Base-by-base conservation (phyloP, 1,140 invertebrate genomes). In the Colletes gigas region DNA sequence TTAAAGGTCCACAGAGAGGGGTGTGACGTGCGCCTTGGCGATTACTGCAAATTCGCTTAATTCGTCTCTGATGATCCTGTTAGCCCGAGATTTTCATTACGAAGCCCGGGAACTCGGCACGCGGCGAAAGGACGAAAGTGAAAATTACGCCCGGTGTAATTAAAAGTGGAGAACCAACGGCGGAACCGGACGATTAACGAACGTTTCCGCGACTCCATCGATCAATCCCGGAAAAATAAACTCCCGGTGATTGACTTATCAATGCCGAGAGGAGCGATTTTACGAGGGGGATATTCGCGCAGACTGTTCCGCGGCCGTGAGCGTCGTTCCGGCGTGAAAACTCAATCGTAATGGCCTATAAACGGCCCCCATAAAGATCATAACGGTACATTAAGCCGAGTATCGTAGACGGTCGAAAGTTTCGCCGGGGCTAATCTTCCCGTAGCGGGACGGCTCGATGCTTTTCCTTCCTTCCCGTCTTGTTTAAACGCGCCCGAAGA, bases 341-440 rank as follows among this genome's bases (percentile, higher is more conserved):
- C 85, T 91, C 91, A 88, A 91, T 92, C 88, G 89, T 90, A 91
- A 91, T 87, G 83, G 87, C 39, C 88, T 88, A 91, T 92, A 91
- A 92, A 92, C 88, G 86, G 73, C 86, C 77, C 60, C 89, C 88
- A 87, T 92, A 91, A 92, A 92, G 90, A 91, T 92, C 92, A 92
- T 92, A 92, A 92, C 92, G 91, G 90, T 91, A 92, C 92, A 92
- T 92, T 92, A 92, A 92, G 65, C 88, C 81, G 89, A 81, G 67
- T 90, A 89, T 90, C 83, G 89, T 88, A 82, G 79, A 73, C 57
- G 60, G 62, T 10, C 65, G 84, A 72, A 84, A 83, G 55, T 80
- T 83, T 80, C 65, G 59, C 8, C 78, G 60, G 60, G 68, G 50
- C 59, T 88, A 84, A 88, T 83, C 81, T 69, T 10, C 44, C 60